phyloP scores from a whole-genome alignment of 2,797 vertebrate species.

The Miichthys miiuy region DNA sequence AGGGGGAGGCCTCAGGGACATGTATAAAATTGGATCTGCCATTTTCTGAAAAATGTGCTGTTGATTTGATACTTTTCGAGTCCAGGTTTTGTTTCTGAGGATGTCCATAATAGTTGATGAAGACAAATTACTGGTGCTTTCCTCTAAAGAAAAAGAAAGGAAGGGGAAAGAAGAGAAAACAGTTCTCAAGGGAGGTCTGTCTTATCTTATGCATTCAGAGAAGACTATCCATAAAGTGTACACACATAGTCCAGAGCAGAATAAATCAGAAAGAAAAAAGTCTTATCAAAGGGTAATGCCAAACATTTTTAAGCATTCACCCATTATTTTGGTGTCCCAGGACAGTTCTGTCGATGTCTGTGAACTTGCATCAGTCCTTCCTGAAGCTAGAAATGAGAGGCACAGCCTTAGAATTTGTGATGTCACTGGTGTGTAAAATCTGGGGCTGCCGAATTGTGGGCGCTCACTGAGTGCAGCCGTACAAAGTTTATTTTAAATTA shows the following conservation, averaged over 20 bases:
- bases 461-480: constrained; percentile 25
- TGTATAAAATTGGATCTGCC: constrained; percentile 88
- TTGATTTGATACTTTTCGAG: constrained; percentile 86
- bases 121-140: constrained; percentile 86
- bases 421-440: constrained; percentile 61
- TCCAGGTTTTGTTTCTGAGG: constrained; percentile 79
- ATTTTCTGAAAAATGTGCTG: constrained; percentile 88
- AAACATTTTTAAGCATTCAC: constrained; percentile 56
- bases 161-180: constrained; percentile 48
- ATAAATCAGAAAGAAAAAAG: constrained; percentile 31
- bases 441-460: constrained; percentile 35
- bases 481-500: constrained; percentile 31
- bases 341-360: constrained; percentile 57
- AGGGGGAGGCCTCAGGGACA: constrained; percentile 83
- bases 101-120: constrained; percentile 86
- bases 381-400: constrained; percentile 64
- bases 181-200: constrained; percentile 54
- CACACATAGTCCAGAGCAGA: constrained; percentile 9
- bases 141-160: constrained; percentile 61
- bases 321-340: constrained; percentile 60
- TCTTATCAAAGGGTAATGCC: constrained; percentile 53
- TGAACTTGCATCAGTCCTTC: constrained; percentile 72
- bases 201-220: constrained; percentile 57
- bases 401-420: constrained; percentile 62
- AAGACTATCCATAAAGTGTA: constrained; percentile 42